Base-by-base conservation (phyloP, 1,140 invertebrate genomes). In the Drosophila bipectinata region DNA sequence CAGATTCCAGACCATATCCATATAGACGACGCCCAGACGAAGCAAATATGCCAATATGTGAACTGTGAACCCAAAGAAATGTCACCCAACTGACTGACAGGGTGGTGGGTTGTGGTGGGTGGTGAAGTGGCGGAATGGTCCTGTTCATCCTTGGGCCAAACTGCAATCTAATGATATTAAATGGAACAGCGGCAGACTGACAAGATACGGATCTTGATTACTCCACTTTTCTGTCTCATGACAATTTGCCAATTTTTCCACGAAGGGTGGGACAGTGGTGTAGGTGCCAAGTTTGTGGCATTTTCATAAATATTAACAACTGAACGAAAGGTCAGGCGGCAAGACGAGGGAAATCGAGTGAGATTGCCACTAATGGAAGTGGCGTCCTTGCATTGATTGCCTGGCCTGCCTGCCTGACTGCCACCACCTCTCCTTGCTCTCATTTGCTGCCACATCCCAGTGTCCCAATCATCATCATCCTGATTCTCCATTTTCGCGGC, bases 161-260 rank as follows among this genome's bases (percentile, higher is more conserved):
- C 44, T 51, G 63, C 26, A 39, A 72, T 72, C 56, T 56, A 59
- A 60, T 47, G 44, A 69, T 48, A 30, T 44, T 48, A 58, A 72
- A 53, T 56, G 34, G 24, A 28, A 44, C 53, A 69, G 54, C 44
- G 48, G 52, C 68, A 72, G 75, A 80, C 48, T 76, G 77, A 80
- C 73, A 77, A 80, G 73, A 80, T 77, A 77, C 39, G 66, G 62
- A 80, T 81, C 79, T 81, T 80, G 77, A 81, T 81, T 81, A 77
- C 64, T 41, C 67, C 57, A 53, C 48, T 44, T 56, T 57, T 63
- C 62, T 60, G 55, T 66, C 61, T 55, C 62, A 79, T 79, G 67
- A 72, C 77, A 80, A 80, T 79, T 81, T 80, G 77, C 67, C 79
- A 81, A 72, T 72, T 72, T 72, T 56, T 34, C 32, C 37, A 47